Evolutionary conservation across 2,113 vertebrate genomes (phyloP).

Genomic region (Aldabrachelys gigantea): DNA sequence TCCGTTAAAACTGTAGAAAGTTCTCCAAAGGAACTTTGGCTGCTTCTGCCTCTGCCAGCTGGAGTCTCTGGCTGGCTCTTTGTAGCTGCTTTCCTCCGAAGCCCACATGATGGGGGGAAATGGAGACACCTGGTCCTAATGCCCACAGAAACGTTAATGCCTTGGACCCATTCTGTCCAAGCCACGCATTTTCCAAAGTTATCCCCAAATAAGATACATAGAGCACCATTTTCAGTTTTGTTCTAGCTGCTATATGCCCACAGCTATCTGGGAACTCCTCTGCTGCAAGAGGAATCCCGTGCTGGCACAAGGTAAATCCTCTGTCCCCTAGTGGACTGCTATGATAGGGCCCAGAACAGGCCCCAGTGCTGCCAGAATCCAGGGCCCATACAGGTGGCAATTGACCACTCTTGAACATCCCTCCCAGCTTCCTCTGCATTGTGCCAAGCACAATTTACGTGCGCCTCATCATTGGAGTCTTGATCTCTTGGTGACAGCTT

Average conservation of each 20-base stretch:
- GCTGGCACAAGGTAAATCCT: not conserved
- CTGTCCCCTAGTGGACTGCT: not conserved
- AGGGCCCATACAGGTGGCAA: accelerated
- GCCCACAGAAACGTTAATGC: not conserved
- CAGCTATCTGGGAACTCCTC: not conserved
- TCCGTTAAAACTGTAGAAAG: not conserved
- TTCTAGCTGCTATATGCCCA: not conserved
- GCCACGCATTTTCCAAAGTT: not conserved
- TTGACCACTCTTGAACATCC: accelerated
- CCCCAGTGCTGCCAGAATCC: too few relatives aligned
- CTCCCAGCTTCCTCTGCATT: not conserved
- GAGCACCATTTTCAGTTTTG: not conserved
- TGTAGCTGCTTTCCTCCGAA: too few relatives aligned
- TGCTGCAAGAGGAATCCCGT: not conserved
- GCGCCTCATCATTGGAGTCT: not conserved
- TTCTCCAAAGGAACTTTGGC: not conserved
- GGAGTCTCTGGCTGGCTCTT: not conserved
- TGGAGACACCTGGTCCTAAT: not conserved
- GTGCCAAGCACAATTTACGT: accelerated
- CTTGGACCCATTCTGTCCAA: not conserved
- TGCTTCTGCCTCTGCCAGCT: not conserved
- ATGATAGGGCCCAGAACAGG: too few relatives aligned
- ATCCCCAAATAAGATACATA: not conserved
- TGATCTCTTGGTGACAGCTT: not conserved
- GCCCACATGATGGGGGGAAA: not conserved